Conservation (phyloP, 2,113 vertebrate species). For the Furnarius figulus region DNA sequence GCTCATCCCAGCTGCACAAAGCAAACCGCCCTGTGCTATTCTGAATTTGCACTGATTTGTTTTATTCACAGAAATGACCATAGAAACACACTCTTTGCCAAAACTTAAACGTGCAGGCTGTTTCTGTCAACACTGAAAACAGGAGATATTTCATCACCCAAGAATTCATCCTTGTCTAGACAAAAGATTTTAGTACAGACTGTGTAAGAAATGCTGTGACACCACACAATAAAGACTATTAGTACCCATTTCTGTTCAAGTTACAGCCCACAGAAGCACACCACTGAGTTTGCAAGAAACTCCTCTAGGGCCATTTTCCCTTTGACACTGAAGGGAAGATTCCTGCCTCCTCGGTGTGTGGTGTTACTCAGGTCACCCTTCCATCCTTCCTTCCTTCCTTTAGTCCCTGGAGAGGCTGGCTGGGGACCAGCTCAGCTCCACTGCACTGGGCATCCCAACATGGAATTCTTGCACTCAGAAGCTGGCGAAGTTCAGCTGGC, state of each 20-base stretch:
- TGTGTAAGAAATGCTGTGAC: neutral
- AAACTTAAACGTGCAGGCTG: neutral
- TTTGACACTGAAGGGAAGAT: neutral
- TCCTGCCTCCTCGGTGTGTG: neutral
- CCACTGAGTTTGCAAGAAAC: neutral
- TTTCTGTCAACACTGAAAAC: rapidly evolving
- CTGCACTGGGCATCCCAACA: neutral
- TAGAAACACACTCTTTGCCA: neutral
- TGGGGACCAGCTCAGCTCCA: neutral
- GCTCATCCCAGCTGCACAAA: neutral
- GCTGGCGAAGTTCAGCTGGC: neutral
- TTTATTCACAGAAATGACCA: neutral
- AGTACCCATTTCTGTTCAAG: neutral
- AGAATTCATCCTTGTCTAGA: neutral
- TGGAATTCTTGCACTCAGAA: neutral
- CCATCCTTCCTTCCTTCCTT: neutral
- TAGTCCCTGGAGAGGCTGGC: neutral
- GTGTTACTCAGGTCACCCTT: neutral
- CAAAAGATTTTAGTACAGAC: neutral
- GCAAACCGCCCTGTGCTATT: neutral
- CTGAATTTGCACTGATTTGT: neutral
- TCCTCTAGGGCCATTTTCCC: neutral
- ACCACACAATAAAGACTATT: neutral
- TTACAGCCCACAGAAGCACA: neutral
- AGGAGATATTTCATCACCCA: neutral